Evolutionary conservation across 2,888 invertebrate species (phyloP), one percentile per base, ranked within the genome.

Genomic region (Thelaira solivaga): DNA sequence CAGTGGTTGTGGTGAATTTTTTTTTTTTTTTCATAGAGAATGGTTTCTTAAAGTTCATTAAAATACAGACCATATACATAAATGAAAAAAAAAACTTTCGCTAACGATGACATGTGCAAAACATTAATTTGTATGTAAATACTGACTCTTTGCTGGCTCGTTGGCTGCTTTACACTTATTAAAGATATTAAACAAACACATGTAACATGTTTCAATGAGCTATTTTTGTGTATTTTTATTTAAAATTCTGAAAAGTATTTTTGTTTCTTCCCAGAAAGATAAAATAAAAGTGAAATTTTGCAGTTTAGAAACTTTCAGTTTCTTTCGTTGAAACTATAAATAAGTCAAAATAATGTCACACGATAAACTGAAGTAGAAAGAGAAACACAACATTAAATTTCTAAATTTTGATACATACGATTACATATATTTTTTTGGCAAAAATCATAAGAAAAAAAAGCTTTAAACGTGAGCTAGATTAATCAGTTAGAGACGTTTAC

Each of bases 91-190:
- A 22, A 55, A 64, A 76, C 76, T 76, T 76, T 76, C 76, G 76
- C 76, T 71, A 65, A 41, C 65, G 51, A 59, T 76, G 76, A 76
- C 71, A 76, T 71, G 64, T 71, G 59, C 51, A 65, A 76, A 76
- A 76, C 31, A 75, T 69, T 49, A 59, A 24, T 59, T 57, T 65
- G 34, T 59, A 41, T 34, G 43, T 43, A n/a, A 20, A 18, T 39
- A 20, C 20, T 65, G 51, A 34, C n/a, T 34, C 8, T 31, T 10
- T 20, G 55, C 8, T 24, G 24, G 16, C 49, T 39, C 41, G 20
- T 29, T 36, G 20, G 16, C 45, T 68, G 57, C 47, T 55, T 34
- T 18, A 39, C 11, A 57, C 45, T 45, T 34, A 11, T 49, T 49
- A 57, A 26, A 45, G 11, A 67, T 62, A 55, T 49, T 34, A 34